phyloP scores from a whole-genome alignment of 53 echinoderm and acorn worm genomes.

The Holothuria scabra region DNA sequence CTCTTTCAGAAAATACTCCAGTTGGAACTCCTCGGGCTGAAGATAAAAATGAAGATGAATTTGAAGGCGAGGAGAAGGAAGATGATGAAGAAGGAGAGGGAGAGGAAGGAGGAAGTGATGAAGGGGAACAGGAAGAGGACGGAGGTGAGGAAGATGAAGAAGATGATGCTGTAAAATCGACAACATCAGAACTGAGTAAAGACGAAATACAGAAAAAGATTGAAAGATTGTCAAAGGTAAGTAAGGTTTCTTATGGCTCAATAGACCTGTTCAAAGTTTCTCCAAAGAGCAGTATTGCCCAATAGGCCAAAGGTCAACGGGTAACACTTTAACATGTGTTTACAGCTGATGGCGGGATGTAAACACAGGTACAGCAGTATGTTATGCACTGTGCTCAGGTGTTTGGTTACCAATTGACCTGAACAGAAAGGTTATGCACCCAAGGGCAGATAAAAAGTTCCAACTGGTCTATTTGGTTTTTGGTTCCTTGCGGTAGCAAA shows the following conservation, averaged over 20 bases:
- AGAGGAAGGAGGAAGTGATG: conserved; percentile 44
- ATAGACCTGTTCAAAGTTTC: not conserved
- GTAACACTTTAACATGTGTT: too few species aligned
- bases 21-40: conserved; percentile 65
- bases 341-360: too few species aligned
- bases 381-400: too few species aligned
- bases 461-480: too few species aligned
- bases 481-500: too few species aligned
- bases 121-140: conserved; percentile 44
- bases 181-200: conserved; percentile 41
- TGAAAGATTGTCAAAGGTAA: conserved; percentile 85
- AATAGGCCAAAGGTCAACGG: too few species aligned
- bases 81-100: conserved; percentile 72
- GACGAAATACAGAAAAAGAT: conserved; percentile 96
- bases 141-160: conserved; percentile 59
- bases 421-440: too few species aligned
- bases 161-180: conserved; percentile 24
- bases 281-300: not conserved
- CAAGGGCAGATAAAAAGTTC: too few species aligned
- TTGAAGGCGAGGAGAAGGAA: conserved; percentile 80
- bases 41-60: conserved; percentile 54
- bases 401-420: too few species aligned
- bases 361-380: too few species aligned
- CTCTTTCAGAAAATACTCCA: conserved; percentile 35
- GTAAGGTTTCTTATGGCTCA: not conserved